A percentile compares a stretch with the other conserved stretches of the same genome.
phyloP scores from a whole-genome alignment of 1,140 invertebrate species.

The Drosophila baimaii region DNA sequence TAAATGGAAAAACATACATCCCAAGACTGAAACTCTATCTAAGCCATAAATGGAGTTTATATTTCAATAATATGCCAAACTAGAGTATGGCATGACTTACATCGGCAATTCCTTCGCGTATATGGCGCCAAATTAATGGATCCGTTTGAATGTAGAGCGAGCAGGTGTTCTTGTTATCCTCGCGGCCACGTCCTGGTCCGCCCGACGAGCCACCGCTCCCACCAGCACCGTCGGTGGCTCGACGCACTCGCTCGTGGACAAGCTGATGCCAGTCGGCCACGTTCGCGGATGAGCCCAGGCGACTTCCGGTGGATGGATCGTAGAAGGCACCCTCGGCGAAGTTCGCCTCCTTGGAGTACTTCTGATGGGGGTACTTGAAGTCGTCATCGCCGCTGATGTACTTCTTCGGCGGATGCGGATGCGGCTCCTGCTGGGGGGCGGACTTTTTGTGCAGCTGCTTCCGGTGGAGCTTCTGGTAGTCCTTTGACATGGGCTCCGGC shows the following conservation, averaged over 20 bases:
- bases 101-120: conserved; percentile 89
- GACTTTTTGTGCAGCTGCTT: conserved; percentile 78
- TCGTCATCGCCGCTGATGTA: conserved; percentile 75
- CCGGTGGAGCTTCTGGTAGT: conserved; percentile 75
- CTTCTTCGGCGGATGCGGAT: conserved; percentile 84
- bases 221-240: conserved; percentile 84
- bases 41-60: background rate
- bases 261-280: conserved; percentile 76
- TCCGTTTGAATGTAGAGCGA: conserved; percentile 99
- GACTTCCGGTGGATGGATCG: conserved; percentile 74
- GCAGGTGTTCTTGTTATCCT: conserved; percentile 93
- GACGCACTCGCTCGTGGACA: conserved; percentile 79
- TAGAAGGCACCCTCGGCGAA: conserved; percentile 75
- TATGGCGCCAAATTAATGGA: conserved; percentile 97
- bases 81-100: conserved; percentile 84
- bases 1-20: background rate
- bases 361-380: conserved; percentile 83
- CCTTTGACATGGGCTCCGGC: conserved; percentile 83
- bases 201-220: conserved; percentile 83
- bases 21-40: too few relatives aligned
- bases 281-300: conserved; percentile 63
- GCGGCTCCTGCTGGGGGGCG: conserved; percentile 67
- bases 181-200: conserved; percentile 85
- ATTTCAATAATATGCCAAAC: background rate
- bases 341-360: conserved; percentile 84